Evolutionary conservation across 2,797 vertebrate species (phyloP).

Genomic region (Pagetopsis macropterus): DNA sequence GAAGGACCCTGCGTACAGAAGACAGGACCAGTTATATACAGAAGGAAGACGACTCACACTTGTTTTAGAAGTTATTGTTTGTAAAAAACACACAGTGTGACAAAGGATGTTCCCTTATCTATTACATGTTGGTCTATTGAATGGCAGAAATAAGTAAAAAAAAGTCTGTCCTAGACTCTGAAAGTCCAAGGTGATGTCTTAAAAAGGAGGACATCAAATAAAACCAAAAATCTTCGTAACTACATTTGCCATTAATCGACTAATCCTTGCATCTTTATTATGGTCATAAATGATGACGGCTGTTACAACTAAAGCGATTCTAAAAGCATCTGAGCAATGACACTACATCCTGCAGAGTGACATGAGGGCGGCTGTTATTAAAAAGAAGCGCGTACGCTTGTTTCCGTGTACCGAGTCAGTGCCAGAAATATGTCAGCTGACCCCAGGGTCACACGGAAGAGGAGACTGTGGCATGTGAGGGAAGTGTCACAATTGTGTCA

Average conservation of each 20-base stretch:
- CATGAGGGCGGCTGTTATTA: conserved; percentile 45
- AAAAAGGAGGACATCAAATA: too few relatives aligned
- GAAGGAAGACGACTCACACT: not conserved
- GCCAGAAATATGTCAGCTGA: conserved; percentile 78
- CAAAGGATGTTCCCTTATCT: not conserved
- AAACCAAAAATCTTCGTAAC: too few relatives aligned
- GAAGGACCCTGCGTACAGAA: conserved; percentile 89
- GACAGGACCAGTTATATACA: not conserved
- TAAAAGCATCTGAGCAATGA: conserved; percentile 48
- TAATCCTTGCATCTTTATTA: too few relatives aligned
- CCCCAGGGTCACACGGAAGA: conserved; percentile 67
- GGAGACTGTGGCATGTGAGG: conserved; percentile 66
- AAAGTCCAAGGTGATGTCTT: too few relatives aligned
- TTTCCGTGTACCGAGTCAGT: conserved; percentile 62
- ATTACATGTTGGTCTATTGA: too few relatives aligned
- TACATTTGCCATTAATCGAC: too few relatives aligned
- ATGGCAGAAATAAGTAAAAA: too few relatives aligned
- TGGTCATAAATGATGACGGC: conserved; percentile 1
- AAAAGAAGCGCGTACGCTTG: conserved; percentile 36
- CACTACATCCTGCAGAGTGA: conserved; percentile 63
- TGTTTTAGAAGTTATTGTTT: not conserved
- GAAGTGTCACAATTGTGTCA: conserved; percentile 80
- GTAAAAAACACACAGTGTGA: not conserved
- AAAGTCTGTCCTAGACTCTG: too few relatives aligned
- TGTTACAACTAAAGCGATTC: conserved; percentile 12